Base-by-base conservation (phyloP, 2,113 vertebrate genomes). In the Tautogolabrus adspersus region DNA sequence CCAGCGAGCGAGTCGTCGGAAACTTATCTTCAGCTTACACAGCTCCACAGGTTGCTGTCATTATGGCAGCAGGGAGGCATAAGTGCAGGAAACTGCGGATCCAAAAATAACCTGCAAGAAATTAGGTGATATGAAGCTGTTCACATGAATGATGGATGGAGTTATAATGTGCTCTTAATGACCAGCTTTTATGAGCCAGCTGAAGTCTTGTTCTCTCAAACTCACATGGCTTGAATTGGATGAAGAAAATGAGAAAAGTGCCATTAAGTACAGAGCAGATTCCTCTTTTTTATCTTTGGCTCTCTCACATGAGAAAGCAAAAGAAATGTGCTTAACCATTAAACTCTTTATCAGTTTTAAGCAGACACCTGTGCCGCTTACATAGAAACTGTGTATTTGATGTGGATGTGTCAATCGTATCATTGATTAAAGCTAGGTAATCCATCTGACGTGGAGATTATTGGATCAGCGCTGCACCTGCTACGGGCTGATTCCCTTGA, bases 371-470 rank as follows among this genome's bases (percentile, higher is more conserved):
- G 9, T 9, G 4, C 37, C 23, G 16, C 61, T 49, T 49, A 75
- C 59, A 77, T 49, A 51, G 56, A 42, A 77, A 70, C 66, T 54
- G 59, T 65, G 73, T 81, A 73, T 82, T 49, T 83, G 71, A 88
- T 86, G 74, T 73, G 74, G 57, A 88, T 40, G 62, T 86, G 83
- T 93, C 89, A 91, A 83, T 91, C 57, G 16, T 72, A 84, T 85
- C 79, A 90, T 77, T 90, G 87, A 93, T 90, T 87, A 79, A 73
- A 82, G 73, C 47, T 73, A 80, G 80, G 84, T 89, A 91, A 92
- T 91, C 84, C 83, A 78, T 87, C 74, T 75, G 81, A 85, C 62
- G 68, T 75, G 75, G 77, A 88, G 85, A 89, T 90, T 86, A 83
- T 51, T 86, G 87, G 78, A 88, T 90, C 83, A 80, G 75, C 38